Conservation (phyloP, 2,888 invertebrate genomes). For the Ephialtes manifestator region DNA sequence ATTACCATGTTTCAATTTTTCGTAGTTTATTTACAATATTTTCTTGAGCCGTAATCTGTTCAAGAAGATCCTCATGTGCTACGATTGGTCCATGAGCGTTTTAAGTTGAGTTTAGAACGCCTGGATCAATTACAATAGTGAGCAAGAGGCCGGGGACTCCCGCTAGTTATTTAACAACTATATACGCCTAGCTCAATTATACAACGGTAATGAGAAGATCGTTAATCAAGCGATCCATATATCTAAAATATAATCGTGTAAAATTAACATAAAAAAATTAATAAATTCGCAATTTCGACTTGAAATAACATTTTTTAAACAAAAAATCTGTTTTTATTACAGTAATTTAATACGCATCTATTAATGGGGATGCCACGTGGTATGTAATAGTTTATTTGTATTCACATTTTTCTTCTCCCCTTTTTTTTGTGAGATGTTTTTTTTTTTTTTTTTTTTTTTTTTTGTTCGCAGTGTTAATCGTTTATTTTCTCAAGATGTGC, state of each 20-base stretch:
- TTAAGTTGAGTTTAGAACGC: neutral
- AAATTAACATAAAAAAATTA: constrained; percentile 34
- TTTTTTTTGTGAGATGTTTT: neutral
- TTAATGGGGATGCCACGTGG: neutral
- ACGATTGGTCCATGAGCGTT: neutral
- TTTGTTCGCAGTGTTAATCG: too few species aligned
- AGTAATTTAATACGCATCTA: neutral
- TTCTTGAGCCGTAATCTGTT: neutral
- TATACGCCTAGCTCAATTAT: constrained; percentile 56
- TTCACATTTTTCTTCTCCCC: neutral
- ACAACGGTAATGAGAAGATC: constrained; percentile 59
- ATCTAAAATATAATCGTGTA: constrained; percentile 37
- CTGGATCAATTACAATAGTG: neutral
- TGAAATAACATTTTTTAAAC: constrained; percentile 47
- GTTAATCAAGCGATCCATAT: constrained; percentile 21
- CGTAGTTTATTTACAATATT: constrained; percentile 79
- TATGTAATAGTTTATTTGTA: neutral
- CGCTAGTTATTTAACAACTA: constrained; percentile 77
- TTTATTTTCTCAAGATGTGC: neutral
- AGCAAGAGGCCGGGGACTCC: constrained; percentile 75
- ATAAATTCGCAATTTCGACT: constrained; percentile 39
- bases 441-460: neutral
- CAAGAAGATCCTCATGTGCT: neutral
- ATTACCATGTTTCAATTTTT: constrained; percentile 20
- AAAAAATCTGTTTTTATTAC: constrained; percentile 2